Percentiles rank a stretch among this genome's conserved stretches.
Conservation (phyloP, 2,888 invertebrate genomes). For the Fragum whitleyi region DNA sequence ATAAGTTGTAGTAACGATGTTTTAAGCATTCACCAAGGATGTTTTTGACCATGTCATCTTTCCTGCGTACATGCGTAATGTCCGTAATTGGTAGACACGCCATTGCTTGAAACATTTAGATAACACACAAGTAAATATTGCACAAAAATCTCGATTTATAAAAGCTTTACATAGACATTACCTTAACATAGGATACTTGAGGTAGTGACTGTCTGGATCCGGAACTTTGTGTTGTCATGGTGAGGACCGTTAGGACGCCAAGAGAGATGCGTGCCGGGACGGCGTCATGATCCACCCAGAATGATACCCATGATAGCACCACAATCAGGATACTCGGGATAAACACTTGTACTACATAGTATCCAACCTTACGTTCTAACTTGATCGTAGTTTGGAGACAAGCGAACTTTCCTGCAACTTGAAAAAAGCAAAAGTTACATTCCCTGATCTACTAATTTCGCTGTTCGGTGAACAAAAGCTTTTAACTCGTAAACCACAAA, state of each 20-base stretch:
- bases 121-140: no score
- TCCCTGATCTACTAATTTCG: no score
- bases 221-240: slow-evolving; percentile 69
- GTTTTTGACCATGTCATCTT: no score
- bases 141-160: no score
- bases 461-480: no score
- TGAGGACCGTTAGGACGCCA: slow-evolving; percentile 63
- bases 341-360: slow-evolving; percentile 87
- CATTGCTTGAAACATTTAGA: no score
- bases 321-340: slow-evolving; percentile 86
- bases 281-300: slow-evolving; percentile 81
- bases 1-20: no score
- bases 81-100: no score
- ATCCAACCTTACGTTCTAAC: slow-evolving; percentile 92
- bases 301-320: slow-evolving; percentile 89
- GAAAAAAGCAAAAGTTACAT: neutral
- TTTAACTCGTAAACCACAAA: no score
- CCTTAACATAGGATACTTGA: slow-evolving; percentile 63
- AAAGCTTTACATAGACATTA: no score
- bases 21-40: no score
- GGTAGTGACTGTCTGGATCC: slow-evolving; percentile 59
- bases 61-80: no score
- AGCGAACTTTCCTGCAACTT: slow-evolving; percentile 49
- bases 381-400: slow-evolving; percentile 88
- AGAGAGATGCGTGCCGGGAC: slow-evolving; percentile 63